Conservation (phyloP, 2,113 vertebrate species). For the Tyto alba region DNA sequence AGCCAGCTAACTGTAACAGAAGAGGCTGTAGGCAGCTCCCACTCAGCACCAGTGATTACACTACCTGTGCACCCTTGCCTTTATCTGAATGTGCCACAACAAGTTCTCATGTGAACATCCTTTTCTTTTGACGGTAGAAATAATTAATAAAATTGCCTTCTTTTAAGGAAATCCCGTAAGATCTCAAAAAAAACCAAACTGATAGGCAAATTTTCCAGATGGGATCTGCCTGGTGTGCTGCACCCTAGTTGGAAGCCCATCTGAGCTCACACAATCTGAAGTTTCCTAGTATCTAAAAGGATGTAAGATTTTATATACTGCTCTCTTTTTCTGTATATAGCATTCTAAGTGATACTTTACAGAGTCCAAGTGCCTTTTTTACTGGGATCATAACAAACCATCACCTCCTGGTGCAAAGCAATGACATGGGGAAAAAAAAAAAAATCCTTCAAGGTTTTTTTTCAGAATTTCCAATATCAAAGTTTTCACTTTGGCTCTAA, state of each 20-base stretch:
- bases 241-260: background rate
- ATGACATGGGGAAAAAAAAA: background rate
- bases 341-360: background rate
- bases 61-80: background rate
- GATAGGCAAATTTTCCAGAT: background rate
- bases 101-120: background rate
- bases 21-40: background rate
- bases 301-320: background rate
- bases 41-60: background rate
- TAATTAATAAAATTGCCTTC: no score
- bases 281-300: background rate
- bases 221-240: background rate
- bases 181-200: fast-evolving
- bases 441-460: background rate
- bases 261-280: background rate
- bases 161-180: background rate
- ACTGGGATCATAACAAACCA: background rate
- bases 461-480: background rate
- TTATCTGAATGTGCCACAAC: background rate
- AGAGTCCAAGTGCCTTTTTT: background rate
- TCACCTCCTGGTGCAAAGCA: background rate
- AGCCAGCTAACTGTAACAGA: background rate
- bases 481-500: background rate
- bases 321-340: background rate
- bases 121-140: background rate